These are phyloP conservation scores for Acanthiza pusilla DNA, from an alignment of 2,797 vertebrate species.

Conservation along the genomic window DNA sequence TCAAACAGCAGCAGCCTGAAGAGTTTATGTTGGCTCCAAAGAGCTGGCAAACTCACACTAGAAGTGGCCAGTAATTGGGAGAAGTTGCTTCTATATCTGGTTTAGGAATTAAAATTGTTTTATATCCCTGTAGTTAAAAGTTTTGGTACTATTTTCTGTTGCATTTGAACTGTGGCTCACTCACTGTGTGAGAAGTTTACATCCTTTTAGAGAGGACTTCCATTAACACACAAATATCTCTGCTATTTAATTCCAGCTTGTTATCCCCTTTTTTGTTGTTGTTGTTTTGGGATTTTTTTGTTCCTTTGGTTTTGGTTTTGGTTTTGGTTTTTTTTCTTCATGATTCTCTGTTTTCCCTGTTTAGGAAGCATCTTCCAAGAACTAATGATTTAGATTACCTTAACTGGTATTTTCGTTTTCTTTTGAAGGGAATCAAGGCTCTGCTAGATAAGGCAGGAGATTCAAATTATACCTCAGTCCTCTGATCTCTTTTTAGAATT, in stretches of 20 bases:
- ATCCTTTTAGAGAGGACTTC: background rate
- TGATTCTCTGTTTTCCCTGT: background rate
- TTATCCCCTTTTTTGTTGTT: background rate
- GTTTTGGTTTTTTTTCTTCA: background rate
- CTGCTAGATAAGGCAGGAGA: background rate
- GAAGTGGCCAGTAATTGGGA: background rate
- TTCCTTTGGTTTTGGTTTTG: rapidly evolving
- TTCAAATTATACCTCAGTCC: background rate
- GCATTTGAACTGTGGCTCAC: rapidly evolving
- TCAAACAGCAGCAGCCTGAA: background rate
- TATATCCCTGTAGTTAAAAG: background rate
- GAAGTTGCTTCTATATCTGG: background rate
- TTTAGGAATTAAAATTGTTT: background rate
- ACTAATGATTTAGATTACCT: background rate
- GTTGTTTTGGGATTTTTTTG: background rate
- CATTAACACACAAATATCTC: background rate
- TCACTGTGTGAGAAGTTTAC: background rate
- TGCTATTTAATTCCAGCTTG: background rate
- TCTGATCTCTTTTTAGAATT: background rate
- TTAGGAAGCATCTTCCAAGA: background rate
- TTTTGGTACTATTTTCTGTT: background rate
- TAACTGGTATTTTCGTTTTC: background rate
- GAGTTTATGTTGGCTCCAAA: background rate
- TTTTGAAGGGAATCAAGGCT: background rate
- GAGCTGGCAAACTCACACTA: background rate